Percentiles rank a stretch among this genome's conserved stretches.
phyloP scores from a whole-genome alignment of 2,888 invertebrate species.

The Cyclophora albipunctata region DNA sequence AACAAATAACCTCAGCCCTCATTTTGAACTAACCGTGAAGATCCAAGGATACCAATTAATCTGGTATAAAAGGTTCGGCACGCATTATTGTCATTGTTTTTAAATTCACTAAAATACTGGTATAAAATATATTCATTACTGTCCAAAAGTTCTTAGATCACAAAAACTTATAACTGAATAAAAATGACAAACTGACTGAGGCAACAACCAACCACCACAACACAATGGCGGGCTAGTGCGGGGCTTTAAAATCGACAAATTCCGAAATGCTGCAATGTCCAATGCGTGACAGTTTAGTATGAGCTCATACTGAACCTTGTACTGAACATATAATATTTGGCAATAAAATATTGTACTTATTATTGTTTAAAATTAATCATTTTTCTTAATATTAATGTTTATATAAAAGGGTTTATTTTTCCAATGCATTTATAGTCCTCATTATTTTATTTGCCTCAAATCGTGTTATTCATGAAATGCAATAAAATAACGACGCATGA shows the following conservation, averaged over 20 bases:
- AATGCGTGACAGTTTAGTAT: too few relatives aligned
- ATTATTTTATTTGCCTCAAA: too few relatives aligned
- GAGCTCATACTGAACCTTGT: too few relatives aligned
- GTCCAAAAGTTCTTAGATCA: constrained; percentile 53
- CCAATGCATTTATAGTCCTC: too few relatives aligned
- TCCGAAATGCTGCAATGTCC: too few relatives aligned
- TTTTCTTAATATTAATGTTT: too few relatives aligned
- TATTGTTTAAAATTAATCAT: too few relatives aligned
- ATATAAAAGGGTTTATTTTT: too few relatives aligned
- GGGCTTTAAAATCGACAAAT: constrained; percentile 6
- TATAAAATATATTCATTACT: constrained; percentile 65
- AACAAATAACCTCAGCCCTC: constrained; percentile 71
- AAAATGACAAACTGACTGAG: constrained; percentile 47
- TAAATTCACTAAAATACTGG: constrained; percentile 49
- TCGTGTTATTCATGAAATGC: too few relatives aligned
- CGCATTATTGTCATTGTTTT: constrained; percentile 71
- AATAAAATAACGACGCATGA: too few relatives aligned
- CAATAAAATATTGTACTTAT: too few relatives aligned
- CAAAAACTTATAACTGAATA: constrained; percentile 33
- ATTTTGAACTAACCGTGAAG: constrained; percentile 69
- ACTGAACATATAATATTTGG: too few relatives aligned
- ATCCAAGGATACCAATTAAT: constrained; percentile 60
- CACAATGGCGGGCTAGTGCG: constrained; percentile 64
- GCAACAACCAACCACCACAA: constrained; percentile 52
- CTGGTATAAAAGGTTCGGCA: constrained; percentile 68